Evolutionary conservation across 2,113 vertebrate species (phyloP), one percentile per base, ranked within the genome.

Genomic region (Aegithalos caudatus): DNA sequence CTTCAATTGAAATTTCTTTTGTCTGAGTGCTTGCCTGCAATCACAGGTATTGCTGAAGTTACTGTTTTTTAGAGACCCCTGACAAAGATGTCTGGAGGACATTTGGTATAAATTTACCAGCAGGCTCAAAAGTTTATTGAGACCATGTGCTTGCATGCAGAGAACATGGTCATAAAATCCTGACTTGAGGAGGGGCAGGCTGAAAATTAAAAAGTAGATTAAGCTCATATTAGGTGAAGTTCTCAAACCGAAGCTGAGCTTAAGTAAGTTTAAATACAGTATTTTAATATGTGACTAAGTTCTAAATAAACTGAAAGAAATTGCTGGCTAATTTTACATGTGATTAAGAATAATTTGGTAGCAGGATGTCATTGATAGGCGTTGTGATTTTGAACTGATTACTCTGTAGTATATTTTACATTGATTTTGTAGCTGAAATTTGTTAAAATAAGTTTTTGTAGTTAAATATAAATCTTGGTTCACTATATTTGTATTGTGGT

Each of bases 151-250:
- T 62, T 84, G 81, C 80, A 45, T 61, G 74, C 64, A 56, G 93
- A 86, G 89, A 94, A 94, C 91, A 60, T 22, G 69, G 51, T 35
- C 65, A n/a, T 89, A 86, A 92, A 92, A 70, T 44, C 73, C 35
- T 58, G 42, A 17, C 56, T 94, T 54, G 25, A 35, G 47, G 58
- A 79, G 45, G 7, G 18, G 28, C 12, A 22, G 22, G 38, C 50
- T 74, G 62, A 60, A 74, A 79, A 71, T 81, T 20, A 37, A 82
- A 57, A 72, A 66, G 38, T 45, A 66, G 38, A 47, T 84, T n/a
- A 81, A 73, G 16, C 65, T 88, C 3, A 1, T 60, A 31, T 8
- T 89, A 84, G 48, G 48, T 95, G 57, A 85, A 60, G 22, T 65
- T 89, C 35, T 67, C 65, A 50, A 29, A 66, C 38, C 20, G 16